Conservation (phyloP, 1,140 invertebrate genomes). For the Leptinotarsa defecta region DNA sequence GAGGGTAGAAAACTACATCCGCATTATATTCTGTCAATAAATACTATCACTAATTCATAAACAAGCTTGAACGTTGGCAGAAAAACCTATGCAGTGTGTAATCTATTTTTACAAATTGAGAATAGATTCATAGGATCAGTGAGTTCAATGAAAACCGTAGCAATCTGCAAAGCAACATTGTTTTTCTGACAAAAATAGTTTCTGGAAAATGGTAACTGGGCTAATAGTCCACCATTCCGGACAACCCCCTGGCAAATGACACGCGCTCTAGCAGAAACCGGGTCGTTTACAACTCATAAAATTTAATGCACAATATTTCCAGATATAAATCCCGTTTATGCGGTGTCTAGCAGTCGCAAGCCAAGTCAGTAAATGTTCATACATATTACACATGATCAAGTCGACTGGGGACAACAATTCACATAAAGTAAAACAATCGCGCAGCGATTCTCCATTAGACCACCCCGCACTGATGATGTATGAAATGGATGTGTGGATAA, state of each 20-base stretch:
- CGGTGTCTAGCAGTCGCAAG: not conserved
- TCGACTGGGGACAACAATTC: constrained; percentile 29
- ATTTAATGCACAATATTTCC: constrained; percentile 3
- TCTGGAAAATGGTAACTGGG: not conserved
- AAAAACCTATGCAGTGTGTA: too few relatives aligned
- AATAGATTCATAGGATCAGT: too few relatives aligned
- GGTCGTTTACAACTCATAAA: constrained; percentile 1
- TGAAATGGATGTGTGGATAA: constrained; percentile 44
- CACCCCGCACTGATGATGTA: constrained; percentile 37
- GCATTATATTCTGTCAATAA: too few relatives aligned
- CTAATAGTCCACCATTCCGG: not conserved
- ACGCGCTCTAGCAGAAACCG: not conserved
- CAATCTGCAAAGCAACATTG: too few relatives aligned
- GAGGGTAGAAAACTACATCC: too few relatives aligned
- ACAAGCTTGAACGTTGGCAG: too few relatives aligned
- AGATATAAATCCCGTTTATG: not conserved
- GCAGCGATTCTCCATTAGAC: constrained; percentile 39
- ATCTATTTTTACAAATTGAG: too few relatives aligned
- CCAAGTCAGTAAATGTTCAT: constrained; percentile 7
- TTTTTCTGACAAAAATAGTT: too few relatives aligned
- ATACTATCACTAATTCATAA: too few relatives aligned
- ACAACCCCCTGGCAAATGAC: not conserved
- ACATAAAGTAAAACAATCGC: constrained; percentile 41
- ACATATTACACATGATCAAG: constrained; percentile 33
- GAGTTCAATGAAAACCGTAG: too few relatives aligned